Conservation (phyloP, 2,797 vertebrate genomes). For the Petrocephalus schoutedeni region DNA sequence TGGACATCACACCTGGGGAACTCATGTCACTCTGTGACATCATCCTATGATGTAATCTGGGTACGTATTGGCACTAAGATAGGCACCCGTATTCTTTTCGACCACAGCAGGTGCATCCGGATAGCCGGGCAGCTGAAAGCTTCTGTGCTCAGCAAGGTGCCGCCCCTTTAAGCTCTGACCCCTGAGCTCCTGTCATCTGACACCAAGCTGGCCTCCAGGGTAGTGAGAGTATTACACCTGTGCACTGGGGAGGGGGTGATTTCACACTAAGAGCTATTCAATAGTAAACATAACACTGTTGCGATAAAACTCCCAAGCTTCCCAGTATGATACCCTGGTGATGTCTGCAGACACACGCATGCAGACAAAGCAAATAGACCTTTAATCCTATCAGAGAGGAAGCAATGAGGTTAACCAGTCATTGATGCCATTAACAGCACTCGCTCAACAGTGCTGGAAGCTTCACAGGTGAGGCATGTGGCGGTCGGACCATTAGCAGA, state of each 20-base stretch:
- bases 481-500: not conserved
- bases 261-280: not conserved
- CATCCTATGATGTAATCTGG: not conserved
- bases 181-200: not conserved
- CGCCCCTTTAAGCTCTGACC: not conserved
- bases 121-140: not conserved
- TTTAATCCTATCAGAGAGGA: not conserved
- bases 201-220: not conserved
- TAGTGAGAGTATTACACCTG: not conserved
- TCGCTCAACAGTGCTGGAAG: not conserved
- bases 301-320: not conserved
- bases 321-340: not conserved
- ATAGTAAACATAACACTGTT: not conserved
- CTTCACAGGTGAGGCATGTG: not conserved
- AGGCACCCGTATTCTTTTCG: not conserved
- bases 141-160: not conserved
- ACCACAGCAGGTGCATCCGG: not conserved
- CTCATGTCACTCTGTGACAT: not conserved
- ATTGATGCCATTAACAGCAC: not conserved
- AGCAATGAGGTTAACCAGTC: not conserved
- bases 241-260: not conserved
- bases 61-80: not conserved
- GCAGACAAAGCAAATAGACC: not conserved
- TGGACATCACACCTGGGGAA: slow-evolving; percentile 7
- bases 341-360: not conserved